Percentiles rank a stretch among this genome's conserved stretches.
phyloP scores from a whole-genome alignment of 2,113 vertebrate species.

The Alligator mississippiensis region DNA sequence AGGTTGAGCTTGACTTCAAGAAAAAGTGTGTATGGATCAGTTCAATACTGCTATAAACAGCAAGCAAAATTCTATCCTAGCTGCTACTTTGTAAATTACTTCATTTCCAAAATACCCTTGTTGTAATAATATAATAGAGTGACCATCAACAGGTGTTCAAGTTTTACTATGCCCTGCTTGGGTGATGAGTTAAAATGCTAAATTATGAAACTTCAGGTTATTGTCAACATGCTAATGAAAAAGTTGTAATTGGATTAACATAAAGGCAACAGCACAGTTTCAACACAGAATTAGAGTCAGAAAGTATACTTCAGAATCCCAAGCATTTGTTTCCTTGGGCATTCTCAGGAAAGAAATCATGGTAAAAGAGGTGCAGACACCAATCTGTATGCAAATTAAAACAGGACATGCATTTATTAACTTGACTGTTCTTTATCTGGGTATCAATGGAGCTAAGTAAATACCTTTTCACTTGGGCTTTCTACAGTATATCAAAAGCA shows the following conservation, averaged over 20 bases:
- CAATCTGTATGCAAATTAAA: background rate
- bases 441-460: accelerated
- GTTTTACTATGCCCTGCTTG: background rate
- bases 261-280: background rate
- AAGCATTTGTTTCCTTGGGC: background rate
- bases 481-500: background rate
- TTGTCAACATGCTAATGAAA: background rate
- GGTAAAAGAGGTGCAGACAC: background rate
- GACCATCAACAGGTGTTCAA: background rate
- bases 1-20: background rate
- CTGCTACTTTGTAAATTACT: no score
- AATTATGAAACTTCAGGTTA: background rate
- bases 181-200: background rate
- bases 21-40: background rate
- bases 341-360: background rate
- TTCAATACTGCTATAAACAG: background rate
- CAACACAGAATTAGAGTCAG: background rate
- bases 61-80: background rate
- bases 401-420: background rate
- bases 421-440: background rate
- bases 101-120: background rate
- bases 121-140: background rate
- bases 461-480: background rate
- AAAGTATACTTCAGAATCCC: background rate
- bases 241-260: background rate